These are phyloP conservation scores for Spea bombifrons DNA, from an alignment of 2,113 vertebrate species.

Conservation along the genomic window DNA sequence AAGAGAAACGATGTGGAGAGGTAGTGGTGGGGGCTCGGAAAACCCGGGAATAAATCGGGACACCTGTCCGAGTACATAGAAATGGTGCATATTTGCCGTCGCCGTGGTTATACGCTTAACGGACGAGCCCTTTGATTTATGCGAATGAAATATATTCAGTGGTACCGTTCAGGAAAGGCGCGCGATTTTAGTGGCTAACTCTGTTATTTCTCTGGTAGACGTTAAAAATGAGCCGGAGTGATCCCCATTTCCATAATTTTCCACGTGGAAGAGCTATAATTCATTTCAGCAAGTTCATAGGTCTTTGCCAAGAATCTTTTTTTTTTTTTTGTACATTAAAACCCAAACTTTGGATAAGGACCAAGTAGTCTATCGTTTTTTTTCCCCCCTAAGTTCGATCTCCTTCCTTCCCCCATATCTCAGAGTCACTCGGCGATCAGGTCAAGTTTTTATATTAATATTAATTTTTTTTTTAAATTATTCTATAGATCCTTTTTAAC, in stretches of 20 bases:
- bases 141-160: constrained; percentile 11
- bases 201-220: not conserved
- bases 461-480: not conserved
- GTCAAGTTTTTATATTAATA: too few species aligned
- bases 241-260: constrained; percentile 18
- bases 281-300: constrained; percentile 41
- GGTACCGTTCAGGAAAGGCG: constrained; percentile 14
- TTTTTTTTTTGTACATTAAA: constrained; percentile 19
- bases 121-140: constrained; percentile 14
- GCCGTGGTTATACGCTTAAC: constrained; percentile 16
- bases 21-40: not conserved
- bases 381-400: not conserved
- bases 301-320: constrained; percentile 38
- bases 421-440: not conserved
- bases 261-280: constrained; percentile 19
- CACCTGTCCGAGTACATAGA: constrained; percentile 3
- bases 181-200: not conserved
- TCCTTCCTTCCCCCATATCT: not conserved
- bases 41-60: not conserved
- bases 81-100: not conserved
- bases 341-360: constrained; percentile 35
- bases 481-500: not conserved
- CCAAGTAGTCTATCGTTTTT: constrained; percentile 28
- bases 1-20: not conserved
- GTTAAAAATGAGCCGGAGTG: not conserved